These are phyloP conservation scores for Heliangelus exortis DNA, from an alignment of 2,797 vertebrate genomes.

Conservation along the genomic window DNA sequence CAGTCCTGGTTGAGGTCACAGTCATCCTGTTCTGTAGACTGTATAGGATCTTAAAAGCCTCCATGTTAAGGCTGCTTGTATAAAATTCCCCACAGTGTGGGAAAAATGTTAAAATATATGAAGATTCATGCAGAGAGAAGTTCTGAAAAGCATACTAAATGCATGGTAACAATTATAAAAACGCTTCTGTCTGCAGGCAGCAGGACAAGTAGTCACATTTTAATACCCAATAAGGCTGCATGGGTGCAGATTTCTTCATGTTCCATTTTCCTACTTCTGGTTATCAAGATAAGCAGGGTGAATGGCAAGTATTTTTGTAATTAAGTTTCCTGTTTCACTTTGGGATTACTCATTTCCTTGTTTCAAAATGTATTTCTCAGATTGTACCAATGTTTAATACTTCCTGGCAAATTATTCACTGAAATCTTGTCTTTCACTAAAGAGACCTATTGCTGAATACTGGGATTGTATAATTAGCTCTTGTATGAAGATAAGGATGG, in stretches of 20 bases:
- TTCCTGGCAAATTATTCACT: background rate
- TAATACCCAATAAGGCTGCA: background rate
- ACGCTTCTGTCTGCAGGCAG: background rate
- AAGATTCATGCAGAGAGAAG: background rate
- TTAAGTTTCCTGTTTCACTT: conserved; percentile 37
- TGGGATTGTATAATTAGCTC: background rate
- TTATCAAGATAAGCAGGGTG: conserved; percentile 32
- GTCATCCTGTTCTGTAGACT: background rate
- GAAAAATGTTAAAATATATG: background rate
- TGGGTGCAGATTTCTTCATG: background rate
- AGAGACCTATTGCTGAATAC: background rate
- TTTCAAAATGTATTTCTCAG: conserved; percentile 29
- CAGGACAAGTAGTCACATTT: background rate
- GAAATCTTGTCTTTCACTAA: background rate
- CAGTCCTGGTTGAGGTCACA: background rate
- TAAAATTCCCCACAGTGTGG: background rate
- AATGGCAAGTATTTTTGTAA: conserved; percentile 44
- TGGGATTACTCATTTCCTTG: conserved; percentile 57
- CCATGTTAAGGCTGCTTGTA: background rate
- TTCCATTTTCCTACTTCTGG: conserved; percentile 40
- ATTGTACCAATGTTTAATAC: background rate
- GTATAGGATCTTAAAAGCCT: background rate
- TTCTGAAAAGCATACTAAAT: background rate
- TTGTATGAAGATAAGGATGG: background rate
- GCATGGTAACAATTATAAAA: background rate